phyloP scores from a whole-genome alignment of 2,888 invertebrate species.

The Hypomecis punctinalis region DNA sequence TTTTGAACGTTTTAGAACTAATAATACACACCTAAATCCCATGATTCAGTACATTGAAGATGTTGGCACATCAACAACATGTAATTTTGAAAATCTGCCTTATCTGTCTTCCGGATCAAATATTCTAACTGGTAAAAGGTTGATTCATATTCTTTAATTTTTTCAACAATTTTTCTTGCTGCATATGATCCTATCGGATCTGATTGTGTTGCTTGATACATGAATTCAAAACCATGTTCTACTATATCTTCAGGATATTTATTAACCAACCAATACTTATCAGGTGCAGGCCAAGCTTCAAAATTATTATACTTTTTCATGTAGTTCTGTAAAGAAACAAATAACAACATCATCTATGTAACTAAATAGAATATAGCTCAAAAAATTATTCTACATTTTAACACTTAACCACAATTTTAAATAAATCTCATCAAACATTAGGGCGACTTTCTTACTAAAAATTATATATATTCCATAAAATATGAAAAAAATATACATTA shows the following conservation, averaged over 20 bases:
- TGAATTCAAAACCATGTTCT: background rate
- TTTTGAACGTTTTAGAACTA: no score
- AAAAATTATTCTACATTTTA: no score
- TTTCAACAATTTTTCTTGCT: conserved; percentile 20
- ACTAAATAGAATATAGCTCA: background rate
- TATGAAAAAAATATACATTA: no score
- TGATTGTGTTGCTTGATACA: background rate
- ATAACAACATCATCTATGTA: background rate
- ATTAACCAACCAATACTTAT: conserved; percentile 9
- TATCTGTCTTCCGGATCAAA: conserved; percentile 23
- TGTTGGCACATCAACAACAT: conserved; percentile 21
- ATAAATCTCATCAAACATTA: no score
- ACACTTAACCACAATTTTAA: no score
- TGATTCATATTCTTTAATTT: conserved; percentile 19
- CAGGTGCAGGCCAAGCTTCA: conserved; percentile 12
- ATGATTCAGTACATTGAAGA: conserved; percentile 19
- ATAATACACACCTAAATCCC: conserved; percentile 12
- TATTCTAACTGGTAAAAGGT: conserved; percentile 30
- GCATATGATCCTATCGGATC: background rate
- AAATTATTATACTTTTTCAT: conserved; percentile 20
- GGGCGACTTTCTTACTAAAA: no score
- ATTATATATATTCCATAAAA: no score
- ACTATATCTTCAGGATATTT: conserved; percentile 8
- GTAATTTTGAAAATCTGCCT: conserved; percentile 24
- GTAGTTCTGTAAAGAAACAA: conserved; percentile 18